phyloP scores from a whole-genome alignment of 1,140 invertebrate genomes.

The Gonioctena quinquepunctata region DNA sequence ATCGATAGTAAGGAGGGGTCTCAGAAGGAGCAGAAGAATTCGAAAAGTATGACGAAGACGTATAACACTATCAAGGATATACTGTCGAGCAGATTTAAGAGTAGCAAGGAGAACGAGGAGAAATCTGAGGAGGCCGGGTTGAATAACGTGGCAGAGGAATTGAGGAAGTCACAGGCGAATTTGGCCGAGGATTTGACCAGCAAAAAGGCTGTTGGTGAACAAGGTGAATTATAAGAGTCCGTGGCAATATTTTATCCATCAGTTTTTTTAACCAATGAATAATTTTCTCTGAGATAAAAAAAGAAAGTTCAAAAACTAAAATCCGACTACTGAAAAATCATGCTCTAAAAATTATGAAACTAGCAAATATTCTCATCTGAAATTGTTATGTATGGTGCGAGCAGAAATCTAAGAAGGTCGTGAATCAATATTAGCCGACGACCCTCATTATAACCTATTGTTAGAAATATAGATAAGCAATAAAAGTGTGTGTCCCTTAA shows the following conservation, averaged over 20 bases:
- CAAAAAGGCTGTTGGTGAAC: constrained; percentile 55
- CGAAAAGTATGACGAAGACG: constrained; percentile 71
- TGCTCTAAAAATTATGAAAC: too few species aligned
- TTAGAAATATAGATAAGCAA: too few species aligned
- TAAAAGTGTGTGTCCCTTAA: too few species aligned
- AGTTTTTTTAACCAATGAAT: not conserved
- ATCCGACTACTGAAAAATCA: too few species aligned
- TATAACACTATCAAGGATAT: constrained; percentile 85
- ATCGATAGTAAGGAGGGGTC: constrained; percentile 60
- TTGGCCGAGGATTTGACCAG: constrained; percentile 56
- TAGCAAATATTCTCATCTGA: too few species aligned
- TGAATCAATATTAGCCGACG: too few species aligned
- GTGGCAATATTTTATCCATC: not conserved
- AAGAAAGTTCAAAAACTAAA: too few species aligned
- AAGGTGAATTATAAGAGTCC: constrained; percentile 50
- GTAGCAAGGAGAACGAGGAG: constrained; percentile 61
- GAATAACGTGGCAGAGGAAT: constrained; percentile 67
- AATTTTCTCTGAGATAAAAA: too few species aligned
- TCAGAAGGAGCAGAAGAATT: constrained; percentile 60
- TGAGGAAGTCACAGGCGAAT: constrained; percentile 60
- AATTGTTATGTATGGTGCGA: too few species aligned
- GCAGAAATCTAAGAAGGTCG: too few species aligned
- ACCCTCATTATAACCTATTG: too few species aligned
- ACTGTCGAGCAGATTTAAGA: constrained; percentile 79
- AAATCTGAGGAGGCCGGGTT: constrained; percentile 61